Evolutionary conservation across 2,888 invertebrate genomes (phyloP).

Genomic region (Panorpa germanica): DNA sequence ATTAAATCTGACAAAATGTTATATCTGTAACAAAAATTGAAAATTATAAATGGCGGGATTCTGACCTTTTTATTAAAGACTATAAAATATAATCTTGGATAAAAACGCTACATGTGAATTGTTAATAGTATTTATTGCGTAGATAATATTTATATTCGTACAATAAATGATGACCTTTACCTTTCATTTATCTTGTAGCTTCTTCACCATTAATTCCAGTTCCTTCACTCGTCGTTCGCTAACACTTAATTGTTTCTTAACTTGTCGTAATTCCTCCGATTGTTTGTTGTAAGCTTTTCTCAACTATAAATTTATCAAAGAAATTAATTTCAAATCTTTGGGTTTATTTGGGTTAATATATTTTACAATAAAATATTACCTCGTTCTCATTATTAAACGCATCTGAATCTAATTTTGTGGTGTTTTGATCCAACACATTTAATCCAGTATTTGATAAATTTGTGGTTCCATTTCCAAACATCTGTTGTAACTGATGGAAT

Average conservation of each 20-base stretch:
- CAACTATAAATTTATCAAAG: conserved; percentile 29
- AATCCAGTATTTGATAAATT: conserved; percentile 23
- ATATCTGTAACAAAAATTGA: too few relatives aligned
- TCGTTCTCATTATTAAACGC: conserved; percentile 38
- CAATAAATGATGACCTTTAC: too few relatives aligned
- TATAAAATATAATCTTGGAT: too few relatives aligned
- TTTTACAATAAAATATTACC: conserved; percentile 19
- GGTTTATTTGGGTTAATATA: neutral
- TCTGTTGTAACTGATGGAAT: conserved; percentile 60
- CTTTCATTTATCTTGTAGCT: too few relatives aligned
- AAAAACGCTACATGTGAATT: too few relatives aligned
- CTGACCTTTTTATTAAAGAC: too few relatives aligned
- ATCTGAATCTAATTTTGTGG: conserved; percentile 37
- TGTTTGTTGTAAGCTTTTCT: conserved; percentile 59
- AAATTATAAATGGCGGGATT: too few relatives aligned
- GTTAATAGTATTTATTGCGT: too few relatives aligned
- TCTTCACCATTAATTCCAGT: conserved; percentile 54
- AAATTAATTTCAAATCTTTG: conserved; percentile 13
- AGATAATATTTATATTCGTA: too few relatives aligned
- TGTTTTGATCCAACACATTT: conserved; percentile 31
- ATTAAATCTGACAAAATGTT: too few relatives aligned
- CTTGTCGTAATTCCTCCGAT: conserved; percentile 56
- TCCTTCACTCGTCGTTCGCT: conserved; percentile 67
- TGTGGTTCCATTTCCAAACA: conserved; percentile 42
- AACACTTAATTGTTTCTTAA: conserved; percentile 56